Conservation (phyloP, 1,140 invertebrate genomes). For the Paraescarpia echinospica region DNA sequence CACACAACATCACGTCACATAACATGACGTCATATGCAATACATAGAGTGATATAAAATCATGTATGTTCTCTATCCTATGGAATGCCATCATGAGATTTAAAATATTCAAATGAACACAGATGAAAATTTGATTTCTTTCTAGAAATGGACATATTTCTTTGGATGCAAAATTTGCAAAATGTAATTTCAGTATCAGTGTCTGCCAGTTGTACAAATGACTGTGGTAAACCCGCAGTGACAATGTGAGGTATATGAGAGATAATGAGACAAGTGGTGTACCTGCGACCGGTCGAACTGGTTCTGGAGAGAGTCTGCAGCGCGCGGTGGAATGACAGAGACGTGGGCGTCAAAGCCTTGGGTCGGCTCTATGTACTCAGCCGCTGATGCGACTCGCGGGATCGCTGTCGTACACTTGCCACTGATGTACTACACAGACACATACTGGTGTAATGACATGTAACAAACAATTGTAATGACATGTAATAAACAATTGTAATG, state of each 20-base stretch:
- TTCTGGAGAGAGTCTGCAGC: slow-evolving; percentile 28
- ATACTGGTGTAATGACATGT: neutral
- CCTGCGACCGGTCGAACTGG: slow-evolving; percentile 32
- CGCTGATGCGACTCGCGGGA: slow-evolving; percentile 30
- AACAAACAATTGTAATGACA: neutral
- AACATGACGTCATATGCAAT: too few relatives aligned
- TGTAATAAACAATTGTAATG: neutral
- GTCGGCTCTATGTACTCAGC: slow-evolving; percentile 33
- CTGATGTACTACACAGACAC: slow-evolving; percentile 23
- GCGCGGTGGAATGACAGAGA: slow-evolving; percentile 28
- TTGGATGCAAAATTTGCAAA: neutral
- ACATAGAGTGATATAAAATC: too few relatives aligned
- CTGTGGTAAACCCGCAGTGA: neutral
- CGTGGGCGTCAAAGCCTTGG: slow-evolving; percentile 28
- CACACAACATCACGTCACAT: too few relatives aligned
- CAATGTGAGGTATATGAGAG: neutral
- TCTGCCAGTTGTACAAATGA: neutral
- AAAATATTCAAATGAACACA: neutral
- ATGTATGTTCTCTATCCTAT: too few relatives aligned
- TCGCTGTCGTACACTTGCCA: slow-evolving; percentile 26
- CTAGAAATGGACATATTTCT: neutral
- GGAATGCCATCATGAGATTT: neutral
- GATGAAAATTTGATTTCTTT: neutral
- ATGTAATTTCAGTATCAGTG: neutral
- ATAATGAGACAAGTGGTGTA: slow-evolving; percentile 1